These are phyloP conservation scores for Atlantisia rogersi DNA, from an alignment of 2,113 vertebrate species.

Conservation along the genomic window DNA sequence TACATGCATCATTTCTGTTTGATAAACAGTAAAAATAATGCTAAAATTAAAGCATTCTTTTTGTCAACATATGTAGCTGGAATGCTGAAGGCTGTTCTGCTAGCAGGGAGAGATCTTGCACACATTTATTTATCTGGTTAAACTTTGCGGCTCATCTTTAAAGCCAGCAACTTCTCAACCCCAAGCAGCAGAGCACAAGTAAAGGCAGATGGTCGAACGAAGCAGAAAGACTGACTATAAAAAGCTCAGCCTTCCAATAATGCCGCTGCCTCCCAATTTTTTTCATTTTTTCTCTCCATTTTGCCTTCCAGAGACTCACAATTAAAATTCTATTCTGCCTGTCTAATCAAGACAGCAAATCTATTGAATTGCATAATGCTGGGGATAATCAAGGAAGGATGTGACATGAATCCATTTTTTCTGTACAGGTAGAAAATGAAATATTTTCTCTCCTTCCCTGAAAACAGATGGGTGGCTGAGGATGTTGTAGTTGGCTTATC, in stretches of 20 bases:
- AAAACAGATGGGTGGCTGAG: conserved; percentile 17
- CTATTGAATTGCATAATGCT: conserved; percentile 71
- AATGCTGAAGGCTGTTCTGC: conserved; percentile 38
- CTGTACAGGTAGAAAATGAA: conserved; percentile 61
- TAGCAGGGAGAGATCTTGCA: conserved; percentile 6
- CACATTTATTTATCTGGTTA: conserved; percentile 68
- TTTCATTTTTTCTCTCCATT: conserved; percentile 41
- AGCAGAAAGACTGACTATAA: conserved; percentile 61
- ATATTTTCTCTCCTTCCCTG: conserved; percentile 31
- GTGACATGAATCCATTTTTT: conserved; percentile 69
- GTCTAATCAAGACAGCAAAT: conserved; percentile 72
- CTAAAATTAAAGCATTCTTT: conserved; percentile 52
- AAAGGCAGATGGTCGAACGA: conserved; percentile 56
- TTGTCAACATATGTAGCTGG: conserved; percentile 38
- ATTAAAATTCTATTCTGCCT: conserved; percentile 72
- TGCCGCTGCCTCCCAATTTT: conserved; percentile 23
- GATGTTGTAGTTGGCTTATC: neutral
- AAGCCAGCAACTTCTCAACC: conserved; percentile 60
- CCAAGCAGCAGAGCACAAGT: conserved; percentile 58
- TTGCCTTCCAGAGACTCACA: conserved; percentile 58
- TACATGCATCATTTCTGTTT: conserved; percentile 27
- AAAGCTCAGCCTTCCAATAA: conserved; percentile 57
- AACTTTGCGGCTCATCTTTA: conserved; percentile 44
- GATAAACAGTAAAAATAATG: conserved; percentile 60
- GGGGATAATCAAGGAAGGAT: conserved; percentile 64